Conservation (phyloP, 1,140 invertebrate species). For the Anastrepha ludens region DNA sequence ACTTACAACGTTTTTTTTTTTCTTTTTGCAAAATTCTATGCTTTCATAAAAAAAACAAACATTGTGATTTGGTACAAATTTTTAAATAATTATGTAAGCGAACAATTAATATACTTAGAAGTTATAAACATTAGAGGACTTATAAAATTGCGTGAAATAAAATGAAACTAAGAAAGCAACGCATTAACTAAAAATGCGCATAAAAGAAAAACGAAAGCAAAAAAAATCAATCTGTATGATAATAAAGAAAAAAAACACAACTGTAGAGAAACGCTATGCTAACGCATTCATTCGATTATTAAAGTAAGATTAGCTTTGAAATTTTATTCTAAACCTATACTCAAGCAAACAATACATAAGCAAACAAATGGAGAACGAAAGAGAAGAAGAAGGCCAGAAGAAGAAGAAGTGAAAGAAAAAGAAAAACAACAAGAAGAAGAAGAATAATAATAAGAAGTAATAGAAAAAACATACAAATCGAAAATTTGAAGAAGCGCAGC, state of each 20-base stretch:
- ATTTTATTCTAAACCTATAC: constrained; percentile 52
- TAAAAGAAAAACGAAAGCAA: neutral
- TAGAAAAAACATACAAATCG: constrained; percentile 39
- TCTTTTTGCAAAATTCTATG: constrained; percentile 41
- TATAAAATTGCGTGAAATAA: constrained; percentile 35
- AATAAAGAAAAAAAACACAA: constrained; percentile 21
- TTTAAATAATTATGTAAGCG: constrained; percentile 52
- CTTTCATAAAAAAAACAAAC: constrained; percentile 54
- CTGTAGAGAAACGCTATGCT: constrained; percentile 39
- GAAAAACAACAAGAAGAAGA: constrained; percentile 34
- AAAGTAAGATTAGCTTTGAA: constrained; percentile 53
- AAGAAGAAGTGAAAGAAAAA: neutral
- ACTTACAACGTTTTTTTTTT: neutral
- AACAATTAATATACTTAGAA: constrained; percentile 49
- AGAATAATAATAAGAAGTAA: constrained; percentile 23
- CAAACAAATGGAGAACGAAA: neutral
- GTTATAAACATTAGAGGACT: constrained; percentile 44
- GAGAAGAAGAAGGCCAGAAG: constrained; percentile 17
- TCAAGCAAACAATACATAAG: constrained; percentile 21
- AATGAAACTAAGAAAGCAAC: neutral
- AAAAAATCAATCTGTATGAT: constrained; percentile 33
- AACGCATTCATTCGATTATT: constrained; percentile 50
- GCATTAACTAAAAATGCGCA: neutral
- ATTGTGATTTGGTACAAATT: constrained; percentile 58
- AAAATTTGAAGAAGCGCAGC: no score